Evolutionary conservation across 2,888 invertebrate genomes (phyloP).

Genomic region (Drepana falcataria): DNA sequence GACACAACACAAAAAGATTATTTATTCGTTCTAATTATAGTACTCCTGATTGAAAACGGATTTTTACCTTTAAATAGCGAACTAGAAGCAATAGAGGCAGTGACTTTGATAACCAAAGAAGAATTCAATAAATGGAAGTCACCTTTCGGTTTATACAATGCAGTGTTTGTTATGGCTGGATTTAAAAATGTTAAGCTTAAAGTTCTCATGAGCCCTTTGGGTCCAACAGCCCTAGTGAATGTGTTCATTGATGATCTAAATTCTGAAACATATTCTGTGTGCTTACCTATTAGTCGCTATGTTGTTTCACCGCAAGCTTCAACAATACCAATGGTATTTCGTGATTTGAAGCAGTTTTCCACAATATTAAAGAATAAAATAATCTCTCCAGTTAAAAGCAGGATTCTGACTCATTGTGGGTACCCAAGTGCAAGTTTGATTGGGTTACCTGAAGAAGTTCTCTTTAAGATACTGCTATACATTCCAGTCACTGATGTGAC

Average conservation of each 20-base stretch:
- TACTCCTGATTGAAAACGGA: constrained; percentile 61
- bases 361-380: constrained; percentile 74
- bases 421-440: constrained; percentile 67
- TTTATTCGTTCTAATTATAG: constrained; percentile 50
- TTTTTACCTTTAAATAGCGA: constrained; percentile 41
- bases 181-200: constrained; percentile 44
- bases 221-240: constrained; percentile 53
- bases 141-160: constrained; percentile 42
- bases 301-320: constrained; percentile 53
- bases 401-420: constrained; percentile 66
- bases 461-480: constrained; percentile 46
- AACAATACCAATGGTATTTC: constrained; percentile 55
- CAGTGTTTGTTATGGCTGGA: constrained; percentile 42
- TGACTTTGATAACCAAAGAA: constrained; percentile 26
- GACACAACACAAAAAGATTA: constrained; percentile 57
- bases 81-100: constrained; percentile 22
- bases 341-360: constrained; percentile 66
- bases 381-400: constrained; percentile 74
- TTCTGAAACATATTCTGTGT: constrained; percentile 60
- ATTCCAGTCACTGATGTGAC: constrained; percentile 44
- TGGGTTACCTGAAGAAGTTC: constrained; percentile 64
- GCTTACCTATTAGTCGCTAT: constrained; percentile 58
- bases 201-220: constrained; percentile 55
- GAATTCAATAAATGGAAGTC: constrained; percentile 42
- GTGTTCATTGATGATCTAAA: constrained; percentile 44